Evolutionary conservation across 2,797 vertebrate species (phyloP), one percentile per base, ranked within the genome.

Genomic region (Pampus argenteus): DNA sequence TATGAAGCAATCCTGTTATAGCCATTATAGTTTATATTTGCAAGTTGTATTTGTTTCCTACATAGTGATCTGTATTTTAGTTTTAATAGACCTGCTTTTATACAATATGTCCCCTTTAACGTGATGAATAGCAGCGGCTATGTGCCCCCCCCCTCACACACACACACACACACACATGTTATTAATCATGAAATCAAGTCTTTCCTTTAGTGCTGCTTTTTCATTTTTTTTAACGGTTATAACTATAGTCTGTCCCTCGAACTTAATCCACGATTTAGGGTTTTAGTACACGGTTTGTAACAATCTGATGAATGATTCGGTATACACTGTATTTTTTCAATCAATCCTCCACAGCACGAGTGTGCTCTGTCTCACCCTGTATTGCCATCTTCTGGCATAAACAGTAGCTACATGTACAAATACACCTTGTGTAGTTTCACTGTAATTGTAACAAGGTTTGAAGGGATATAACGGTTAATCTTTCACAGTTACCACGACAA

Each of bases 331-430:
- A 1, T 29, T 28, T 29, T 31, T 47, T 44, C 6, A 28, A 23
- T 17, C 25, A 6, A 1, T 45, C 15, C 5, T 26, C 29, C 9
- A 45, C 11, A 29, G 13, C 48, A 36, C n/a, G 22, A 18, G 56
- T 0, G 0, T 15, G 22, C 14, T 23, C n/a, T 29, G 17, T 54
- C 17, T 64, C 23, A 44, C 50, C 51, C 67, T 56, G 1, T 61
- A 26, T 48, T 55, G 66, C 72, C 81, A 81, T 66, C 84, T 86
- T 52, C 15, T 71, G 80, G 57, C 20, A 14, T 3, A 20, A 61
- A 45, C 5, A 34, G 54, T 51, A 61, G 6, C 44, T 52, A 47
- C 71, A 66, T 13, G 4, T 40, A n/a, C n/a, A n/a, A n/a, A n/a
- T n/a, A n/a, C n/a, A n/a, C n/a, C n/a, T n/a, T n/a, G n/a, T n/a